Conservation (phyloP, 2,113 vertebrate genomes). For the Rhabdornis inornatus region DNA sequence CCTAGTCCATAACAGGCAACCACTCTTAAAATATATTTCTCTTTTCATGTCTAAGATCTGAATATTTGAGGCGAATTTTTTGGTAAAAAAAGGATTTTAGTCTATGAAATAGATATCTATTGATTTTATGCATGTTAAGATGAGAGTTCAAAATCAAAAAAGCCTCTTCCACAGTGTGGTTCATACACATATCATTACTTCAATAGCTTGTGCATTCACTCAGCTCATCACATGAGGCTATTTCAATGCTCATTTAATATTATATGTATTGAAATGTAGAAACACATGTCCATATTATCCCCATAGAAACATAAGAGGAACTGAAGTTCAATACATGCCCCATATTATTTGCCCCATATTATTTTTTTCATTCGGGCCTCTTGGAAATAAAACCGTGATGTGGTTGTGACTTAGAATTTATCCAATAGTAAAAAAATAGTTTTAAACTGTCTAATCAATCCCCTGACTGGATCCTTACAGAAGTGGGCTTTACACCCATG, state of each 20-base stretch:
- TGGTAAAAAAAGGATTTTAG: not conserved
- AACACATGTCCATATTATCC: not conserved
- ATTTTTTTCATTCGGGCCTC: not conserved
- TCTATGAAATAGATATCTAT: not conserved
- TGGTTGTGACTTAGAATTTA: not conserved
- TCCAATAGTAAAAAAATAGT: not conserved
- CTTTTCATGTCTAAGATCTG: not conserved
- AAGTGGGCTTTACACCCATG: not conserved
- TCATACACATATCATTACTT: not conserved
- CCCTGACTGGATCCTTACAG: not conserved
- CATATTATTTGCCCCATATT: not conserved
- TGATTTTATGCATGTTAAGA: not conserved
- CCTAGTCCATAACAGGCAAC: not conserved
- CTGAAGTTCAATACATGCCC: not conserved
- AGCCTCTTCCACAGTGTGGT: not conserved
- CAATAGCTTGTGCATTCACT: not conserved
- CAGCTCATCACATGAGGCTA: not conserved
- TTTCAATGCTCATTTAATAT: not conserved
- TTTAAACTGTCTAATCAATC: not conserved
- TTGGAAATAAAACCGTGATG: not conserved
- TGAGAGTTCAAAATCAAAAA: not conserved
- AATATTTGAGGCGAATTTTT: not conserved
- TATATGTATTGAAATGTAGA: not conserved
- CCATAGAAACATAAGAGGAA: not conserved
- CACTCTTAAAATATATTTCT: not conserved